These are phyloP conservation scores for Scaeva pyrastri DNA, from an alignment of 2,888 invertebrate genomes.

Conservation along the genomic window DNA sequence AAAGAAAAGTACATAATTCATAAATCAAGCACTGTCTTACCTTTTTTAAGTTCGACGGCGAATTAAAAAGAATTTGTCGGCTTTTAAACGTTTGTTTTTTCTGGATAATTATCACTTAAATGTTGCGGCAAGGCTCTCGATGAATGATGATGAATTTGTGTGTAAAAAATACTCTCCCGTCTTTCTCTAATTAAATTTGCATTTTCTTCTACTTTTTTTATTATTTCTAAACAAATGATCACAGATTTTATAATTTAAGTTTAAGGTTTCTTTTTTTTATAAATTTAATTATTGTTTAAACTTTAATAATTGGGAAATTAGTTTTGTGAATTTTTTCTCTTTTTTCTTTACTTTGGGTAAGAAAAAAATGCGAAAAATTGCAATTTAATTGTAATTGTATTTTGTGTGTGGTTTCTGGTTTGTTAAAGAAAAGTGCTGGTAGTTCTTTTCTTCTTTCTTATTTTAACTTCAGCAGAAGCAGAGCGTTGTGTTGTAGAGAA, in stretches of 20 bases:
- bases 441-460: slow-evolving; percentile 66
- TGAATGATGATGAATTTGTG: slow-evolving; percentile 72
- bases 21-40: slow-evolving; percentile 60
- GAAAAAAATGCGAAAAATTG: slow-evolving; percentile 76
- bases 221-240: slow-evolving; percentile 77
- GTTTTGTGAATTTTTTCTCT: slow-evolving; percentile 61
- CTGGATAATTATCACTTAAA: slow-evolving; percentile 77
- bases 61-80: slow-evolving; percentile 72
- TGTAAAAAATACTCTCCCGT: slow-evolving; percentile 76
- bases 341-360: slow-evolving; percentile 45
- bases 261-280: slow-evolving; percentile 54
- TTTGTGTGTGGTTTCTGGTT: slow-evolving; percentile 48
- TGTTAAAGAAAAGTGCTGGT: slow-evolving; percentile 67
- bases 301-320: slow-evolving; percentile 56
- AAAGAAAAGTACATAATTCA: slow-evolving; percentile 19
- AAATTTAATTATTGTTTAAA: slow-evolving; percentile 42
- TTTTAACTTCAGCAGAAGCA: slow-evolving; percentile 63
- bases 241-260: slow-evolving; percentile 76
- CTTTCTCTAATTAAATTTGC: slow-evolving; percentile 74
- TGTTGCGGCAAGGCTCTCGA: slow-evolving; percentile 78
- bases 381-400: slow-evolving; percentile 72
- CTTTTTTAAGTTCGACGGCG: slow-evolving; percentile 69
- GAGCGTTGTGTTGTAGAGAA: slow-evolving; percentile 64
- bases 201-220: slow-evolving; percentile 47
- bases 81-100: slow-evolving; percentile 62